Percentiles rank a stretch among this genome's conserved stretches.
phyloP scores from a whole-genome alignment of 1,140 invertebrate species.

The Copidosoma floridanum region DNA sequence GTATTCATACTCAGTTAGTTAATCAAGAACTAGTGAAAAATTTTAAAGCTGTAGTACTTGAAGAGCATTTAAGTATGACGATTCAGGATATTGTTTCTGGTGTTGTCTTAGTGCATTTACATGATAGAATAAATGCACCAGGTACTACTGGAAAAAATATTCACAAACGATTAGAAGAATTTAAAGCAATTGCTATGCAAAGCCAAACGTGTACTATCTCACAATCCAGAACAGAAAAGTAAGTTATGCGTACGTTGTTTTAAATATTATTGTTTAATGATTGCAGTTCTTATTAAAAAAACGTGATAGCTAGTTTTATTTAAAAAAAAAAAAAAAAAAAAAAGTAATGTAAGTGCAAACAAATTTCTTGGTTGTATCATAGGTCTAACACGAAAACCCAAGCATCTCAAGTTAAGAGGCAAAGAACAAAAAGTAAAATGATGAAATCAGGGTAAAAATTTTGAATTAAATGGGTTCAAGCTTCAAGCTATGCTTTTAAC shows the following conservation, averaged over 20 bases:
- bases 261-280: no score
- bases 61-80: constrained; percentile 58
- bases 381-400: constrained; percentile 34
- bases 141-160: background rate
- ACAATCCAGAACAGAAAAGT: constrained; percentile 35
- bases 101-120: constrained; percentile 12
- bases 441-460: constrained; percentile 38
- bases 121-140: background rate
- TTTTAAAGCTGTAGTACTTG: constrained; percentile 54
- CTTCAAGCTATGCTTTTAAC: constrained; percentile 11
- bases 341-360: no score
- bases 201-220: no score
- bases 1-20: constrained; percentile 52
- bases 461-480: constrained; percentile 9
- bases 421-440: constrained; percentile 35
- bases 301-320: background rate
- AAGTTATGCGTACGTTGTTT: no score
- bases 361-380: constrained; percentile 31
- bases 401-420: constrained; percentile 27
- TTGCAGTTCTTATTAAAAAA: no score
- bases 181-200: no score
- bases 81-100: constrained; percentile 47
- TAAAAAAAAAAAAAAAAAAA: background rate
- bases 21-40: constrained; percentile 45
- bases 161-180: no score